These are phyloP conservation scores for Ammodytes marinus DNA, from an alignment of 2,113 vertebrate genomes.

Conservation along the genomic window DNA sequence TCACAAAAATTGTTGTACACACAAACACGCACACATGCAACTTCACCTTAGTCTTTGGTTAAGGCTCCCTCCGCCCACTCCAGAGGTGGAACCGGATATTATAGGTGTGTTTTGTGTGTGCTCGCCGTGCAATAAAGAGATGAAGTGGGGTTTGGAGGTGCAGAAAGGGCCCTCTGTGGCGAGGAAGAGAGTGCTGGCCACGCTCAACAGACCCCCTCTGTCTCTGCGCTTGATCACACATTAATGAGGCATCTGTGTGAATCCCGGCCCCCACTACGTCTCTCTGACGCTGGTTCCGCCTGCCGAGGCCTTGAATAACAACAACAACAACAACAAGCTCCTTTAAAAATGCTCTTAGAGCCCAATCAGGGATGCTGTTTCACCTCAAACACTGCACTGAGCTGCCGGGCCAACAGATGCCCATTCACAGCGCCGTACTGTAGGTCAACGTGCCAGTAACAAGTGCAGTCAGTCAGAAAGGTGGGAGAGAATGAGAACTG, in stretches of 20 bases:
- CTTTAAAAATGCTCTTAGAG: conserved; percentile 54
- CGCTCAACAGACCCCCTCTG: conserved; percentile 83
- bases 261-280: conserved; percentile 58
- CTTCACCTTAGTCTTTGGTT: conserved; percentile 46
- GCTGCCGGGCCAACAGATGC: conserved; percentile 67
- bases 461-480: conserved; percentile 44
- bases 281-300: conserved; percentile 67
- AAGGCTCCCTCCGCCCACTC: conserved; percentile 45
- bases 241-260: conserved; percentile 82
- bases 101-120: conserved; percentile 74
- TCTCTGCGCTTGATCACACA: conserved; percentile 78
- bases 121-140: conserved; percentile 73
- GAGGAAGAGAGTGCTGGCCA: conserved; percentile 70
- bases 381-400: conserved; percentile 54
- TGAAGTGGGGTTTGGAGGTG: conserved; percentile 66
- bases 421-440: conserved; percentile 63
- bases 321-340: conserved; percentile 70
- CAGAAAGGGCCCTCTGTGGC: conserved; percentile 83
- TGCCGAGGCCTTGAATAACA: conserved; percentile 62
- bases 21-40: conserved; percentile 17
- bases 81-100: conserved; percentile 80
- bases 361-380: conserved; percentile 68
- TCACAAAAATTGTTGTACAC: background rate
- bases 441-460: conserved; percentile 21
- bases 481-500: conserved; percentile 11